Percentiles rank a stretch among this genome's conserved stretches.
Conservation (phyloP, 2,888 invertebrate genomes). For the Piscicola geometra region DNA sequence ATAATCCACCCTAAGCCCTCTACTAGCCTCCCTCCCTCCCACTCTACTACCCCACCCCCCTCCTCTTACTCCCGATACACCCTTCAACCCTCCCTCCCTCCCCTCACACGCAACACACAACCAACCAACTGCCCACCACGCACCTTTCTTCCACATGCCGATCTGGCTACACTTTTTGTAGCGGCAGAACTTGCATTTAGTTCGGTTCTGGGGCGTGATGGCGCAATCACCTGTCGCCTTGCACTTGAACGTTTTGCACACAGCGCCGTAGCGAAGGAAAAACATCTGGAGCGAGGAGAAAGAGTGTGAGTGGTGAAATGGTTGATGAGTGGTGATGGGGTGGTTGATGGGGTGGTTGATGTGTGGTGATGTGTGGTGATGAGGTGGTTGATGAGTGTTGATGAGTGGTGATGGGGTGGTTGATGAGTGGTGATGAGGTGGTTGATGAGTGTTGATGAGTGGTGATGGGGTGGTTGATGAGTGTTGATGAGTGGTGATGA, state of each 20-base stretch:
- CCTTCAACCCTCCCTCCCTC: too few relatives aligned
- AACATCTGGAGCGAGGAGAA: slow-evolving; percentile 32
- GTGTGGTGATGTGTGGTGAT: not conserved
- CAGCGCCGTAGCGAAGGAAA: slow-evolving; percentile 37
- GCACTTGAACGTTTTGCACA: slow-evolving; percentile 35
- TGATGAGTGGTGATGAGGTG: too few relatives aligned
- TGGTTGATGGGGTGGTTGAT: not conserved
- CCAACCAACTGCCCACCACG: not conserved
- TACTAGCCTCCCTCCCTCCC: too few relatives aligned
- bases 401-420: too few relatives aligned
- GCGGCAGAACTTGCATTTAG: slow-evolving; percentile 30
- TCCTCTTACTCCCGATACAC: too few relatives aligned
- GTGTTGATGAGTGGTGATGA: too few relatives aligned
- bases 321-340: not conserved
- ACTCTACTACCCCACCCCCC: too few relatives aligned
- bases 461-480: too few relatives aligned
- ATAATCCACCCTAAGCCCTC: too few relatives aligned
- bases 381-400: too few relatives aligned
- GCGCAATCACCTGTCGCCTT: slow-evolving; percentile 31
- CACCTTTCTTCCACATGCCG: slow-evolving; percentile 34
- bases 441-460: too few relatives aligned
- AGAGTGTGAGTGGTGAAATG: not conserved
- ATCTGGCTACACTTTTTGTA: slow-evolving; percentile 32
- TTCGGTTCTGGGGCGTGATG: slow-evolving; percentile 28
- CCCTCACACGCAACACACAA: not conserved